Conservation (phyloP, 2,113 vertebrate genomes). For the human region DNA sequence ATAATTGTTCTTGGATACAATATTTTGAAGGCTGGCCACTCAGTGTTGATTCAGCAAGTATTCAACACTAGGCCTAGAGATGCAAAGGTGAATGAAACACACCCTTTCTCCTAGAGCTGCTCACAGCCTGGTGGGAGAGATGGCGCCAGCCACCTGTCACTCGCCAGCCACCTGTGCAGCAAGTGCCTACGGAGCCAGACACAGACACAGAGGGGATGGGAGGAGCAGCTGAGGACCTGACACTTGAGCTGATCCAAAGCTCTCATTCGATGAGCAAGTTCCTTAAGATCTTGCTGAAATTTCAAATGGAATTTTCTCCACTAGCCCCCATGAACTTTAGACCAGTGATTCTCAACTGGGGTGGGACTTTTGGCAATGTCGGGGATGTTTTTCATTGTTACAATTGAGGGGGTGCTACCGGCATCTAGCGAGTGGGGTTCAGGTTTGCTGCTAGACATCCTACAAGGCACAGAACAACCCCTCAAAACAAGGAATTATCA, state of each 20-base stretch:
- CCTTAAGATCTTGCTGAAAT: neutral
- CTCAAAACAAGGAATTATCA: neutral
- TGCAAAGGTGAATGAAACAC: accelerated
- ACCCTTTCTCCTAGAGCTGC: neutral
- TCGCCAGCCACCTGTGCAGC: no score
- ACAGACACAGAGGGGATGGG: neutral
- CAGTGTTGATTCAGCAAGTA: neutral
- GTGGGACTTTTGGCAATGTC: neutral
- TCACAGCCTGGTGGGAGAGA: neutral
- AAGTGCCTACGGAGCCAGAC: neutral
- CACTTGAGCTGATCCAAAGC: neutral
- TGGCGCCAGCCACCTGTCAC: accelerated
- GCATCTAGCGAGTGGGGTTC: neutral
- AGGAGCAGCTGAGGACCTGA: neutral
- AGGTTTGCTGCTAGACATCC: neutral
- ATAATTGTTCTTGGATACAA: neutral
- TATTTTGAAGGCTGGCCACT: neutral
- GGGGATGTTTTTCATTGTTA: neutral
- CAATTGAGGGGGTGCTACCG: neutral
- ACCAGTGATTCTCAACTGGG: neutral
- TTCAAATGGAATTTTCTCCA: neutral
- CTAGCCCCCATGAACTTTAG: neutral
- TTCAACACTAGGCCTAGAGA: no score
- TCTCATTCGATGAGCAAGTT: neutral
- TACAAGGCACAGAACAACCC: neutral